phyloP scores from a whole-genome alignment of 1,140 invertebrate species.

The Elysia chlorotica region DNA sequence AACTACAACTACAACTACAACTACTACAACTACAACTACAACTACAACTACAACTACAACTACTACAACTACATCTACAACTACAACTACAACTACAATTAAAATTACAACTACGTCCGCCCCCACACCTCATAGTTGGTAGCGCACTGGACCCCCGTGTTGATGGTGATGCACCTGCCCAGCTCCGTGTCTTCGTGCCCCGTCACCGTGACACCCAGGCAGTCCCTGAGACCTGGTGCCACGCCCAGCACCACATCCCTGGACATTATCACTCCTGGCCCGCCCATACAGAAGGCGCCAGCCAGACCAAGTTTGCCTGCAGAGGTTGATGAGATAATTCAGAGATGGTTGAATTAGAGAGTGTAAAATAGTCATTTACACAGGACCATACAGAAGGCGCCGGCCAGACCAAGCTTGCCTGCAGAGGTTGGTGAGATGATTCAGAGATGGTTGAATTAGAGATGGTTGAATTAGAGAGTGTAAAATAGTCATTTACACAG shows the following conservation, averaged over 20 bases:
- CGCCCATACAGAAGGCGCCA: slow-evolving; percentile 75
- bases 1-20: not conserved
- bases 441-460: too few relatives aligned
- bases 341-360: too few relatives aligned
- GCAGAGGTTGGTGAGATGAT: too few relatives aligned
- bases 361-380: too few relatives aligned
- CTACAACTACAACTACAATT: not conserved
- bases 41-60: not conserved
- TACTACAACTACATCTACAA: not conserved
- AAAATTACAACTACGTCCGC: not conserved
- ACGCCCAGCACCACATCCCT: slow-evolving; percentile 57
- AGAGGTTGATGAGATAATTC: too few relatives aligned
- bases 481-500: too few relatives aligned
- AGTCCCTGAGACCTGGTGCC: slow-evolving; percentile 31
- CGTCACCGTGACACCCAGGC: slow-evolving; percentile 87
- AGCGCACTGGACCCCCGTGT: slow-evolving; percentile 88
- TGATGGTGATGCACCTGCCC: slow-evolving; percentile 89
- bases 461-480: too few relatives aligned
- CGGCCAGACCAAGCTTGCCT: too few relatives aligned
- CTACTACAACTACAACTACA: not conserved
- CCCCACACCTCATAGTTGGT: slow-evolving; percentile 92
- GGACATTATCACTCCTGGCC: slow-evolving; percentile 84
- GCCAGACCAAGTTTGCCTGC: slow-evolving; percentile 25
- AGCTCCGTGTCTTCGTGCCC: slow-evolving; percentile 97
- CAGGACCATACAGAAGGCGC: too few relatives aligned